Base-by-base conservation (phyloP, 1,140 invertebrate genomes). In the Apis mellifera region DNA sequence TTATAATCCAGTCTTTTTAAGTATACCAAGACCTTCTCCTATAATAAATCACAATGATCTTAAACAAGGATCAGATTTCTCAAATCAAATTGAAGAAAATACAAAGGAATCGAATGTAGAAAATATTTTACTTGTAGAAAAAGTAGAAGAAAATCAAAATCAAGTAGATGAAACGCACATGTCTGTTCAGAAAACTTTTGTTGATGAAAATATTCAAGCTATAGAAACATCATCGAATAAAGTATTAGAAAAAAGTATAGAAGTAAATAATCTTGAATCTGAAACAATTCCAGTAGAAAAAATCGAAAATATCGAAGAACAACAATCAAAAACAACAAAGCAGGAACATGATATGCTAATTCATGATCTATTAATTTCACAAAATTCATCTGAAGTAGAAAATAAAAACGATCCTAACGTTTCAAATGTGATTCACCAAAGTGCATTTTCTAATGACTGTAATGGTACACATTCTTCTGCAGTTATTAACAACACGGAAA, bases 221-320 rank as follows among this genome's bases (percentile, higher is more conserved):
- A 89, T 89, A 0, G 93, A 94, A 71, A 86, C 93, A 42, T 93
- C 92, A 2, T 93, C 93, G 0, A 92, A 91, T 60, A 89, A 92
- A 19, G 87, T 85, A 66, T 62, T 78, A 8, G 90, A 90, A 21
- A 83, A 84, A 42, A 75, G 23, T 13, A 68, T 42, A 23, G 74
- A 83, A n/a, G 0, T 52, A 52, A 60, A 78, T 73, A 59, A 26
- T n/a, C 68, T 76, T 7, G 68, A 68, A 42, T 13, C 50, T 1
- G 68, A 84, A 12, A n/a, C 21, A 60, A 62, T 11, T 2, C 13
- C 55, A 32, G 52, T 52, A 0, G 78, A 83, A 26, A 86, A 81
- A 3, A 26, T 5, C 0, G 23, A 71, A 19, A 19, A 5, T 19
- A 9, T 19, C 0, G 23, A 23, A n/a, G 55, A 23, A 2, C 23